phyloP scores from a whole-genome alignment of 2,113 vertebrate genomes.

The Thamnaconus septentrionalis region DNA sequence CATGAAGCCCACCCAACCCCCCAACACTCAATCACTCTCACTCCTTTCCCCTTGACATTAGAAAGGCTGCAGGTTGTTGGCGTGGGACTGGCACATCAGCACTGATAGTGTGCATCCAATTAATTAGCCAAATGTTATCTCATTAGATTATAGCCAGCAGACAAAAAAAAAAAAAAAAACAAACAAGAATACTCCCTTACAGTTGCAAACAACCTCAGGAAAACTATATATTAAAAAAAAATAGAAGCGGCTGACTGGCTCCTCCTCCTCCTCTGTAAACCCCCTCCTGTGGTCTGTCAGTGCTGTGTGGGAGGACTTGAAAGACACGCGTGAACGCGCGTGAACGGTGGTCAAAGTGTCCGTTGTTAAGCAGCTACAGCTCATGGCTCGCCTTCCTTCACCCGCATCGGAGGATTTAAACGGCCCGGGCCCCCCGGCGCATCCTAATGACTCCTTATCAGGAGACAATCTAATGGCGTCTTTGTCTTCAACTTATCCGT shows the following conservation, averaged over 20 bases:
- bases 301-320: constrained; percentile 61
- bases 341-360: constrained; percentile 52
- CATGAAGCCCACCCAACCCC: constrained; percentile 40
- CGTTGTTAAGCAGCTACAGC: constrained; percentile 50
- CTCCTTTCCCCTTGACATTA: constrained; percentile 49
- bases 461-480: constrained; percentile 61
- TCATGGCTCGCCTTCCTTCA: constrained; percentile 50
- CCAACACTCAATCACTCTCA: constrained; percentile 51
- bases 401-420: constrained; percentile 48
- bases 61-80: constrained; percentile 54
- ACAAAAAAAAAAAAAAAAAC: constrained; percentile 24
- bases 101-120: constrained; percentile 57
- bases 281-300: constrained; percentile 46
- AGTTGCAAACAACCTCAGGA: constrained; percentile 54
- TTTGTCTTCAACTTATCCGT: constrained; percentile 64
- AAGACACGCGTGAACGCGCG: constrained; percentile 40
- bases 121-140: constrained; percentile 57
- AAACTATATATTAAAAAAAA: no score
- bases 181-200: constrained; percentile 53
- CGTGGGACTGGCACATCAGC: constrained; percentile 48
- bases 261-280: constrained; percentile 44
- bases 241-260: constrained; percentile 34
- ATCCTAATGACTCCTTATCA: constrained; percentile 57
- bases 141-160: constrained; percentile 52
- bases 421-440: constrained; percentile 30